Evolutionary conservation across 2,888 invertebrate species (phyloP).

Genomic region (Chironomus tentans): DNA sequence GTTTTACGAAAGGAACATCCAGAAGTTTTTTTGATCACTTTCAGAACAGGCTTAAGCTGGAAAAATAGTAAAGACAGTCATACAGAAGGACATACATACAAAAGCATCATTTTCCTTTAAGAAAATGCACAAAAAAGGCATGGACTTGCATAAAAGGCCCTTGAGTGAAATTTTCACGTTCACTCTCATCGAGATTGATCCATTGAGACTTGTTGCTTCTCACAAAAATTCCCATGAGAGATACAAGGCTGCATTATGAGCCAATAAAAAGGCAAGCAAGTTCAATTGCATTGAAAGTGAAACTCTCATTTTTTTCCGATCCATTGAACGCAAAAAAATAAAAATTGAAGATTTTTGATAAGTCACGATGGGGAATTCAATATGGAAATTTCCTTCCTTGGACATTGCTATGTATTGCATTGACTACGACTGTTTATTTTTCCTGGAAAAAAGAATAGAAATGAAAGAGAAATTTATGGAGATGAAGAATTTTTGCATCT

Average conservation of each 20-base stretch:
- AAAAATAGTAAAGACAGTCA: no score
- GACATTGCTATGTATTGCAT: not conserved
- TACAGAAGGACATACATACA: not conserved
- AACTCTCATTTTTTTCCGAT: not conserved
- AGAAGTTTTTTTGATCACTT: no score
- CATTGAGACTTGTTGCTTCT: not conserved
- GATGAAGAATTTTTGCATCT: not conserved
- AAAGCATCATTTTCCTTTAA: no score
- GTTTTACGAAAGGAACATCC: no score
- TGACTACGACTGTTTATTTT: not conserved
- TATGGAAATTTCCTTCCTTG: constrained; percentile 1
- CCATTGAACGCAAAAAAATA: not conserved
- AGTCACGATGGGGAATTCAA: constrained; percentile 5
- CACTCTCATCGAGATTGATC: constrained; percentile 7
- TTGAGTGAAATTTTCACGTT: constrained; percentile 11
- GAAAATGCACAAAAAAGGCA: not conserved
- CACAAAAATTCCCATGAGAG: not conserved
- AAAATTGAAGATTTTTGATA: constrained; percentile 6
- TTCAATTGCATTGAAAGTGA: constrained; percentile 13
- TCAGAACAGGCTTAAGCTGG: no score
- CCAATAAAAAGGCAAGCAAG: not conserved
- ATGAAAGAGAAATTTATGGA: not conserved
- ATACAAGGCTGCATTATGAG: not conserved
- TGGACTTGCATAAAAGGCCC: not conserved
- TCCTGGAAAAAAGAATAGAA: not conserved